Evolutionary conservation across 2,888 invertebrate species (phyloP), one percentile per base, ranked within the genome.

Genomic region (Chrysolina americana): DNA sequence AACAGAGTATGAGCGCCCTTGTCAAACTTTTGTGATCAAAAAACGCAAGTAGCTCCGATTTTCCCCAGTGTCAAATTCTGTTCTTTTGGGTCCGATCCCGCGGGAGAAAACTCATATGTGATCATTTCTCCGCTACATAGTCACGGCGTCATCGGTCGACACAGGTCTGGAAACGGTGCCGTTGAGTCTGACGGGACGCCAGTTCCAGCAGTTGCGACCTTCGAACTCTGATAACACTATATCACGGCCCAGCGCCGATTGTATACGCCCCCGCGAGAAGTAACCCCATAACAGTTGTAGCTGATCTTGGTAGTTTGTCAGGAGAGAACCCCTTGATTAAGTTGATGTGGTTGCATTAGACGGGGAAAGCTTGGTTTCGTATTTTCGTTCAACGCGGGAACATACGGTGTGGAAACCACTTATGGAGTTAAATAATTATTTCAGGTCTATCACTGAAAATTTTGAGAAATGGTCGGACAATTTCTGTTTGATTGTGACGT

Each of bases 171-270:
- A 36, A 36, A n/a, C 59, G 59, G 59, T 15, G 59, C 59, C 59
- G 36, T 2, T n/a, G 19, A 23, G 59, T 59, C 59, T 28, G 59
- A 15, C 59, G 59, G 59, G 59, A 59, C 59, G 59, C 59, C 59
- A 59, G 59, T n/a, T 59, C 15, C 36, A 59, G 59, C 59, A 36
- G n/a, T n/a, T n/a, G n/a, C 59, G 59, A 59, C 59, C 59, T 59
- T 59, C 59, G 59, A 59, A 59, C 59, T 28, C 59, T 59, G 59
- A 36, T 59, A 59, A 59, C 59, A 28, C 28, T 59, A n/a, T 36
- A 59, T 59, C 59, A 59, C 59, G 59, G 36, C 15, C 59, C 59
- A 28, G 28, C 59, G 28, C 59, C 59, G 28, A 59, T 59, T n/a
- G 59, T 36, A 28, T n/a, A 59, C 59, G 59, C 59, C 59, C 10